Percentiles rank a stretch among this genome's conserved stretches.
Conservation (phyloP, 2,797 vertebrate species). For the Chelmon rostratus region DNA sequence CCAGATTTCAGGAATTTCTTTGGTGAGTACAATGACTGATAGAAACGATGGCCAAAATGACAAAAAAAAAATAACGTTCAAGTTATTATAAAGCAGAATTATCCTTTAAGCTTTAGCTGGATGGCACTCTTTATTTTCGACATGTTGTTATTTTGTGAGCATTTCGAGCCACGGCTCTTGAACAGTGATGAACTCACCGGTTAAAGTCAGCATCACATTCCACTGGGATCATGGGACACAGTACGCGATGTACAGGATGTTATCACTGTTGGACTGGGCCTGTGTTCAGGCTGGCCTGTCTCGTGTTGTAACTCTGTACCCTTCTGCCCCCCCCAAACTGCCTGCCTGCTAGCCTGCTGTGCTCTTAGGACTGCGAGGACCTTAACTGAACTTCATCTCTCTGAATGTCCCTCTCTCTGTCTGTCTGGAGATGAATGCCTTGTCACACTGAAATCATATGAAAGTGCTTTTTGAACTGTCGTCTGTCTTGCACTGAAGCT, state of each 20-base stretch:
- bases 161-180: neutral
- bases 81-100: neutral
- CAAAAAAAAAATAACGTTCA: neutral
- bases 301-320: conserved; percentile 8
- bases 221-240: conserved; percentile 54
- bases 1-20: neutral
- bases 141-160: conserved; percentile 38
- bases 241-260: conserved; percentile 60
- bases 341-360: conserved; percentile 69
- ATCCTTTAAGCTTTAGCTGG: conserved; percentile 2
- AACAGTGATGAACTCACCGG: neutral
- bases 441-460: conserved; percentile 50
- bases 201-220: neutral
- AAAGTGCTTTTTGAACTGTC: conserved; percentile 68
- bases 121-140: conserved; percentile 88
- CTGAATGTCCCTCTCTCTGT: conserved; percentile 62
- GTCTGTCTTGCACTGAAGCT: conserved; percentile 81
- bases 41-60: neutral
- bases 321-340: neutral
- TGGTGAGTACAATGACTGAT: neutral
- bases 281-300: conserved; percentile 20
- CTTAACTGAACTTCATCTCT: conserved; percentile 54
- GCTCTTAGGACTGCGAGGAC: conserved; percentile 72
- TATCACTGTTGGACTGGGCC: conserved; percentile 4
- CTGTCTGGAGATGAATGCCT: conserved; percentile 53